Evolutionary conservation across 64 coral and sea anemone genomes (phyloP), one percentile per base, ranked within the genome.

Genomic region (Trachythela sp.): DNA sequence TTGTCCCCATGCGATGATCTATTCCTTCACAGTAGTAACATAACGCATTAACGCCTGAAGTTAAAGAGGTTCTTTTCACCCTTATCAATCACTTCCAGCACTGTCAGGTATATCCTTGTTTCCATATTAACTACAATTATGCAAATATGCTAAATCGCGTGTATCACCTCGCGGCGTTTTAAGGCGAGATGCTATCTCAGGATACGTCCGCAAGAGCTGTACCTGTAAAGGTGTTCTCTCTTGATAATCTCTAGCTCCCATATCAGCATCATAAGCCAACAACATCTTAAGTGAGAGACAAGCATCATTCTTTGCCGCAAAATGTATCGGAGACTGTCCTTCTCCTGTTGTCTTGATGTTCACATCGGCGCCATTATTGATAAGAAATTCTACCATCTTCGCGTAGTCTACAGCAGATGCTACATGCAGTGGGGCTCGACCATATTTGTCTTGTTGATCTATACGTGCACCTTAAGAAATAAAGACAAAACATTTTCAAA

Each of bases 381-480:
- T 48, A 4, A 97, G 86, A 50, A 94, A 97, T 39, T 92, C 86
- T 7, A 97, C 95, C 95, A 99, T 99, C 41, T 99, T 89, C 39
- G 93, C 91, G 70, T 99, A 99, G 18, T 99, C 91, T 20, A 99
- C 93, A 9, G 93, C 96, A 0, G 93, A 91, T 43, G 96, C 96
- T 24, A 95, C 68, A 13, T 99, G 96, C 27, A 99, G 59, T 0
- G 96, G 93, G 7, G 96, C 90, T 52, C 96, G 86, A 8, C 96
- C 93, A 15, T 90, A 93, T 50, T 93, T 95, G 39, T 99, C 96
- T 30, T 88, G 51, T 45, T 94, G 93, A 64, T 99, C 86, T 13
- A 99, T 93, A 84, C 29, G 84, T 17, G 93, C 96, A n/a, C 96
- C 96, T 99, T 20, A 18, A 0, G 0, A 27, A 35, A 77, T 68